A percentile compares a stretch with the other conserved stretches of the same genome.
Evolutionary conservation across 2,797 vertebrate species (phyloP).

Genomic region (Anguilla marmorata): DNA sequence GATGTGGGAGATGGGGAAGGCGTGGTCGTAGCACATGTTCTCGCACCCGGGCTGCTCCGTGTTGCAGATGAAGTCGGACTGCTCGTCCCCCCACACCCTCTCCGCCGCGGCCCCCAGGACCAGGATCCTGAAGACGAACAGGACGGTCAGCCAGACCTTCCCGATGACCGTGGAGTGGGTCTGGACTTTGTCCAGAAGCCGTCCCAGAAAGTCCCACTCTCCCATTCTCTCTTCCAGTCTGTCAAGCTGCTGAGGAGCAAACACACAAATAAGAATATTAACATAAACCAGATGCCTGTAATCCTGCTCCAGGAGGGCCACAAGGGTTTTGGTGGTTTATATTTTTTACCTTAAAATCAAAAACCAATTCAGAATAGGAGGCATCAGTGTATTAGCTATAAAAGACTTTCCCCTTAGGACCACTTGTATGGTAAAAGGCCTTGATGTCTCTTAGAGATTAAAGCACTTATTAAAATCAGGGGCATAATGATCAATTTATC

Average conservation of each 20-base stretch:
- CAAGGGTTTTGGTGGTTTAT: neutral
- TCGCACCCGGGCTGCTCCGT: constrained; percentile 90
- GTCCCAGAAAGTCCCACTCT: constrained; percentile 90
- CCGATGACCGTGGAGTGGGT: constrained; percentile 89
- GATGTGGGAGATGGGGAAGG: constrained; percentile 94
- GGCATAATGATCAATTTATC: neutral
- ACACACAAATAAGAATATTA: neutral
- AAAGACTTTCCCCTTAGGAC: neutral
- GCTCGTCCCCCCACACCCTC: constrained; percentile 92
- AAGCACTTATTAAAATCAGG: neutral
- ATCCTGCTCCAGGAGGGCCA: neutral
- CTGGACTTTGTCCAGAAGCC: constrained; percentile 92
- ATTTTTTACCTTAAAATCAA: neutral
- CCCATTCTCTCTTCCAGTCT: constrained; percentile 74
- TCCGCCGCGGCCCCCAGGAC: constrained; percentile 85
- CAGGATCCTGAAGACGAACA: constrained; percentile 95
- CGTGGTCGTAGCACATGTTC: constrained; percentile 90
- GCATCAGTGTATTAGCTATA: neutral
- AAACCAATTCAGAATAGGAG: no score
- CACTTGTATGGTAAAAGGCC: neutral
- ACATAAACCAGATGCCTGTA: neutral
- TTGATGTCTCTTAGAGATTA: neutral
- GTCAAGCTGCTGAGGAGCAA: constrained; percentile 32
- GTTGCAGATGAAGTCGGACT: constrained; percentile 92
- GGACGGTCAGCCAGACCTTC: constrained; percentile 94